These are phyloP conservation scores for Anoplius nigerrimus DNA, from an alignment of 2,888 invertebrate genomes.

Conservation along the genomic window DNA sequence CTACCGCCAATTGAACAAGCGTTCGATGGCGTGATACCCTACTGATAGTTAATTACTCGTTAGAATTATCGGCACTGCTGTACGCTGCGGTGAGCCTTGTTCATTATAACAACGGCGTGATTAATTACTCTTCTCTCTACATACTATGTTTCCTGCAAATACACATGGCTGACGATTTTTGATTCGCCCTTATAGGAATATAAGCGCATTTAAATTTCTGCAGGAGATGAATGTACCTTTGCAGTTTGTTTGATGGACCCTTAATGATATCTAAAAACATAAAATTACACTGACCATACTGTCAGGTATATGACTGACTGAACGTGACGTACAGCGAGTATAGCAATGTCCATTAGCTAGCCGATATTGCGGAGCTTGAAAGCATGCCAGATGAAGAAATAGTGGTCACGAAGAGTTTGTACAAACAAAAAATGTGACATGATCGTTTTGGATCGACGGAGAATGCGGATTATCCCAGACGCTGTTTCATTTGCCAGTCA, in stretches of 20 bases:
- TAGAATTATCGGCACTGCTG: constrained; percentile 41
- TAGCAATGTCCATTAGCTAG: constrained; percentile 27
- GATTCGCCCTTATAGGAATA: not conserved
- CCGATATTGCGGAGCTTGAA: constrained; percentile 27
- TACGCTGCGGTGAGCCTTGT: constrained; percentile 16
- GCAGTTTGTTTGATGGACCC: too few species aligned
- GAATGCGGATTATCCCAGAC: not conserved
- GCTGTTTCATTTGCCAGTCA: constrained; percentile 5
- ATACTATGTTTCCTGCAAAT: constrained; percentile 46
- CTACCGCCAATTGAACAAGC: constrained; percentile 30
- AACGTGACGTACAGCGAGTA: constrained; percentile 20
- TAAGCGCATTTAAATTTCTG: not conserved
- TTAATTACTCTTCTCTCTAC: constrained; percentile 37
- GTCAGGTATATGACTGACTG: too few species aligned
- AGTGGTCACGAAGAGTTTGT: constrained; percentile 13
- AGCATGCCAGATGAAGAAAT: constrained; percentile 31
- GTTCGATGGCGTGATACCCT: constrained; percentile 7
- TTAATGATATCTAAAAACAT: too few species aligned
- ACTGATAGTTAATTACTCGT: constrained; percentile 41
- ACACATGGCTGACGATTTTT: constrained; percentile 23
- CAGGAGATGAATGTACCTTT: too few species aligned
- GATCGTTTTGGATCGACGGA: constrained; percentile 7
- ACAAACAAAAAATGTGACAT: constrained; percentile 23
- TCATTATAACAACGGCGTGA: constrained; percentile 21
- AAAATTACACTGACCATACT: too few species aligned